Evolutionary conservation across 1,140 invertebrate genomes (phyloP), one percentile per base, ranked within the genome.

Genomic region (Meteorus sp.): DNA sequence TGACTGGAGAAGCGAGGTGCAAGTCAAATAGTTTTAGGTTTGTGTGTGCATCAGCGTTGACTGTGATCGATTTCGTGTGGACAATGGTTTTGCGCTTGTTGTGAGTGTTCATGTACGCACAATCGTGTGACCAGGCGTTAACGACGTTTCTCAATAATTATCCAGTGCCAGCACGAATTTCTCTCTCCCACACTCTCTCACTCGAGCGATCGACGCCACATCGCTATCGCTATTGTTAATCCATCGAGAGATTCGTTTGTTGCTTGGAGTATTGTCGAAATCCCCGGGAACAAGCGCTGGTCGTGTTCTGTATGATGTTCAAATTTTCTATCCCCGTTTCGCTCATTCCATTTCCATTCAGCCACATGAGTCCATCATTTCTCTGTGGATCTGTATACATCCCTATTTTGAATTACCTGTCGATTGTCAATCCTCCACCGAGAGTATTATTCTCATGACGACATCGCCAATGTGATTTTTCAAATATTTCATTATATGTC

Each of bases 101-200:
- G 29, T 27, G 50, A 58, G 48, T 59, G 39, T 22, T 54, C 29
- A 22, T 11, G 20, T n/a, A 58, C 13, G 45, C 29, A 31, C 13
- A 52, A 59, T 59, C 27, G 11, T 27, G 23, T 13, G 39, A 19
- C 39, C 25, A 59, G 57, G 29, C 23, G 57, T 44, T 59, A 44
- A 59, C 39, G 50, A 44, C n/a, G 50, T 25, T 35, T 59, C 25
- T 35, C 48, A 48, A 52, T 58, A 51, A 58, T 58, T 51, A 51
- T 52, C 23, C 13, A 13, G n/a, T n/a, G n/a, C n/a, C n/a, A n/a
- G n/a, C n/a, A n/a, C n/a, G n/a, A n/a, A n/a, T n/a, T n/a, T n/a
- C n/a, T n/a, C n/a, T n/a, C n/a, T 39, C 35, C 13, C 35, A n/a
- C 4, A n/a, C 50, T 37, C 7, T 15, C 8, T 35, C 13, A 11